Evolutionary conservation across 2,888 invertebrate genomes (phyloP), one percentile per base, ranked within the genome.

Genomic region (Tortrix viridana): DNA sequence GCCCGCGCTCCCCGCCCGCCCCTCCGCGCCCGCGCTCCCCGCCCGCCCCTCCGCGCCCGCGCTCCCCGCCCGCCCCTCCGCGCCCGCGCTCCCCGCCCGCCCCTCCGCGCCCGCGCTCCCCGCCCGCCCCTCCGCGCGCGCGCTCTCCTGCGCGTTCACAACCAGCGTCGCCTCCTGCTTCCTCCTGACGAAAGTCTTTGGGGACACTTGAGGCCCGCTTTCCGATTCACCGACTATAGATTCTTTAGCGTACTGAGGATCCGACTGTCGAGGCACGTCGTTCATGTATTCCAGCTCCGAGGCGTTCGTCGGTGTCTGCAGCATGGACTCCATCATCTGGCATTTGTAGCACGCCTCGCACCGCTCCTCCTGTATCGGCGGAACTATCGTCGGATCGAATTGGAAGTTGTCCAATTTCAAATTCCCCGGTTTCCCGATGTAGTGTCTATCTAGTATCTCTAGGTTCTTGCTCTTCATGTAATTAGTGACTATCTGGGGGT

Each of bases 241-340:
- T 60, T 86, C 86, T 19, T 82, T 84, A 0, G 92, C 91, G 68
- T 77, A 88, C 70, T 92, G 91, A 0, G 87, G 88, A 57, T 92
- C 91, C 0, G 78, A 74, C 5, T 83, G 82, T 1, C 86, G 75
- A 5, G 91, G 91, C 69, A 89, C 84, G 59, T 91, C 92, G 68
- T 89, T 89, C 88, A 88, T 88, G 60, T 86, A 91, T 69, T 92
- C 92, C 84, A 96, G 93, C 76, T 96, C 96, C 0, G 96, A 95
- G 37, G 96, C 96, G 80, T 96, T 96, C 0, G 96, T 96, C 0
- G 96, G 96, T 0, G 96, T 96, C 77, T 96, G 96, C 46, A 96
- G 85, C 68, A 93, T 89, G 26, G 94, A 94, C 47, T 93, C 92
- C 81, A 93, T 88, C 71, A 92, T 80, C 70, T 92, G 88, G 70